These are phyloP conservation scores for Glossosoma conforme DNA, from an alignment of 1,140 invertebrate species.

Conservation along the genomic window DNA sequence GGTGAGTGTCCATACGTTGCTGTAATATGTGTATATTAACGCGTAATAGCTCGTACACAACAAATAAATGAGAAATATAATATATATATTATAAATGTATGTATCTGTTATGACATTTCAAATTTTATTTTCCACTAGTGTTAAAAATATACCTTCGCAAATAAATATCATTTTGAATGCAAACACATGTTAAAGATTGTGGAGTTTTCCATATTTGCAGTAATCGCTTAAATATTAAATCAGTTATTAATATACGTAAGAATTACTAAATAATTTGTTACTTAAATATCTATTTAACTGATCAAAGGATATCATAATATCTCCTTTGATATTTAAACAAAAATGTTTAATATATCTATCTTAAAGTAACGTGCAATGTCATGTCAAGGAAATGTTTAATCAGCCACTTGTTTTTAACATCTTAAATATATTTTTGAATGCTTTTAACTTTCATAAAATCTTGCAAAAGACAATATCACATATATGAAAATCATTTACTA, in stretches of 20 bases:
- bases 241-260: too few species aligned
- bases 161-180: slow-evolving; percentile 7
- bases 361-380: too few species aligned
- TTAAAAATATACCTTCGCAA: slow-evolving; percentile 12
- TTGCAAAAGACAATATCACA: too few species aligned
- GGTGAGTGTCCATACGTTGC: slow-evolving; percentile 27
- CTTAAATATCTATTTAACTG: not conserved
- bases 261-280: too few species aligned
- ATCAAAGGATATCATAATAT: too few species aligned
- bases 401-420: too few species aligned
- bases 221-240: slow-evolving; percentile 1
- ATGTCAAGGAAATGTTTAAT: too few species aligned
- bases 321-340: too few species aligned
- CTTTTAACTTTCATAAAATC: too few species aligned
- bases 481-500: too few species aligned
- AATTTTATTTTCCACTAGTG: slow-evolving; percentile 28
- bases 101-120: slow-evolving; percentile 27
- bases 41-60: slow-evolving; percentile 21
- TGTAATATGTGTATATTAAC: slow-evolving; percentile 27
- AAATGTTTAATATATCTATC: too few species aligned
- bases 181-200: not conserved
- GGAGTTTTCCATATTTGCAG: not conserved
- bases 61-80: slow-evolving; percentile 12
- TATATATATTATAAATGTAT: slow-evolving; percentile 18
- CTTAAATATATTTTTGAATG: too few species aligned